A percentile compares a stretch with the other conserved stretches of the same genome.
phyloP scores from a whole-genome alignment of 2,888 invertebrate genomes.

The Sphaeridia pumilis region DNA sequence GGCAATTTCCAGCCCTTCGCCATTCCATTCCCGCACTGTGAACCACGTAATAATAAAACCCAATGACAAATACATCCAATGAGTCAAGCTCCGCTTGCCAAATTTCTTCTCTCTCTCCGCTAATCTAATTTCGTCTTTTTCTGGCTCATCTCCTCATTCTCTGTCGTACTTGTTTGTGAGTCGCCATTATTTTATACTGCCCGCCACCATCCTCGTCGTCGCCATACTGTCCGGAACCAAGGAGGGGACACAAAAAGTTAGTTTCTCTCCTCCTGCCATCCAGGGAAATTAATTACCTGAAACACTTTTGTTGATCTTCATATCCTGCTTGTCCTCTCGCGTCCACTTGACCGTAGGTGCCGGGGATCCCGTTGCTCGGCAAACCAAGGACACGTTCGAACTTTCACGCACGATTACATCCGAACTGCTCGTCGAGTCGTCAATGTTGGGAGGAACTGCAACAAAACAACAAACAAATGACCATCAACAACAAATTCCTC shows the following conservation, averaged over 20 bases:
- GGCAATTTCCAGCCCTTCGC: slow-evolving; percentile 68
- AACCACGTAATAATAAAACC: too few species aligned
- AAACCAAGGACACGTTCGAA: slow-evolving; percentile 74
- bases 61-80: too few species aligned
- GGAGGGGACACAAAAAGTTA: too few species aligned
- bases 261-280: too few species aligned
- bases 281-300: slow-evolving; percentile 48
- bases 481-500: slow-evolving; percentile 6
- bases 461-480: slow-evolving; percentile 38
- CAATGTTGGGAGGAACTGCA: slow-evolving; percentile 82
- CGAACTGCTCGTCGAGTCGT: slow-evolving; percentile 78
- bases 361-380: slow-evolving; percentile 80
- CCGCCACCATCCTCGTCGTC: too few species aligned
- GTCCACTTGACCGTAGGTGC: slow-evolving; percentile 83
- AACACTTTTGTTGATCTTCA: slow-evolving; percentile 70
- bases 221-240: too few species aligned
- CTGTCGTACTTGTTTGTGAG: too few species aligned
- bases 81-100: too few species aligned
- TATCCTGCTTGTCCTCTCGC: slow-evolving; percentile 75
- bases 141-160: too few species aligned
- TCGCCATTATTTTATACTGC: too few species aligned
- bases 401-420: slow-evolving; percentile 84
- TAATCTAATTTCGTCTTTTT: too few species aligned
- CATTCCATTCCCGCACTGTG: slow-evolving; percentile 75
- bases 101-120: too few species aligned